These are phyloP conservation scores for Pterocles orientalis DNA, from an alignment of 2,113 vertebrate species.

Conservation along the genomic window DNA sequence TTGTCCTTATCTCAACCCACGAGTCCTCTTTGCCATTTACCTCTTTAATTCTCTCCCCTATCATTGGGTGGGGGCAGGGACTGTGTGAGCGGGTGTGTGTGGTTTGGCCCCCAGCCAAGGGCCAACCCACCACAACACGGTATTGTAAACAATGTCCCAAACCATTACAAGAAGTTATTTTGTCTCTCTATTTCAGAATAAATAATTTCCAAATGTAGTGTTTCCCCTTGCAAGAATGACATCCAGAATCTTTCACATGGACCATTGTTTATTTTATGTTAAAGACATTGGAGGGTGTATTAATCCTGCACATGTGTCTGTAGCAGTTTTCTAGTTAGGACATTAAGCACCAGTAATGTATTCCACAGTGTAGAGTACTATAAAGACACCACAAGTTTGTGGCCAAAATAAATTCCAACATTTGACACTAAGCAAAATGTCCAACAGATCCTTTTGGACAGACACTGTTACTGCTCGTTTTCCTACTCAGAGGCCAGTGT, in stretches of 20 bases:
- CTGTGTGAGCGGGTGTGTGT: too few relatives aligned
- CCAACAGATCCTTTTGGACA: background rate
- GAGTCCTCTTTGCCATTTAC: too few relatives aligned
- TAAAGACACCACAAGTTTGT: background rate
- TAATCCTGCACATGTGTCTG: accelerated
- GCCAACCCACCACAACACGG: too few relatives aligned
- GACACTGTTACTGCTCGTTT: background rate
- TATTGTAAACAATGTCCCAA: background rate
- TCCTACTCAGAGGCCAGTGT: background rate
- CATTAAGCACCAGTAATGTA: background rate
- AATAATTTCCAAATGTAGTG: background rate
- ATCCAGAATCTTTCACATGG: background rate
- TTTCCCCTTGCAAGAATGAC: background rate
- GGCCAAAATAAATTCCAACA: background rate
- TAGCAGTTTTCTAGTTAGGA: background rate
- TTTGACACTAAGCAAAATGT: background rate
- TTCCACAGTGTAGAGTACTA: background rate
- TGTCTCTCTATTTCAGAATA: background rate
- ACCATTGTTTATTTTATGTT: background rate
- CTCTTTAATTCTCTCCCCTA: too few relatives aligned
- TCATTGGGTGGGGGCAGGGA: too few relatives aligned
- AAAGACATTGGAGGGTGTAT: background rate
- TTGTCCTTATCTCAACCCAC: too few relatives aligned
- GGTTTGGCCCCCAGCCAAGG: too few relatives aligned
- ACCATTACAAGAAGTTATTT: background rate